Evolutionary conservation across 2,888 invertebrate species (phyloP).

Genomic region (Aphodius granarius): DNA sequence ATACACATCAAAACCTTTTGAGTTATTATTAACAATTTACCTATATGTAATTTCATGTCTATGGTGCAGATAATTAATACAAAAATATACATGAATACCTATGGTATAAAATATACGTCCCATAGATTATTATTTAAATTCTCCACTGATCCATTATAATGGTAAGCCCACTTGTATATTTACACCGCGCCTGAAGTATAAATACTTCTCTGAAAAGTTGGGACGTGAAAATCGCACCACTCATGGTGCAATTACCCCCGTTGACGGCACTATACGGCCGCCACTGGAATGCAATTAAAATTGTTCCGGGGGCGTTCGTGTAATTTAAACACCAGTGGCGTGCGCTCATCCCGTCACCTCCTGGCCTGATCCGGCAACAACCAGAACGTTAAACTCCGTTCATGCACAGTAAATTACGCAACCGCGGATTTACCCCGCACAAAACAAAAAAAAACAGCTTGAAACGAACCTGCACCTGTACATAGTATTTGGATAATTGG

Average conservation of each 20-base stretch:
- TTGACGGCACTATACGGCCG: not conserved
- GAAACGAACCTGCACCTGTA: not conserved
- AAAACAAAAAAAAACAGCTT: not conserved
- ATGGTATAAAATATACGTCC: no score
- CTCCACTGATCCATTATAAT: not conserved
- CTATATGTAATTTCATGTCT: no score
- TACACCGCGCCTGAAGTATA: not conserved
- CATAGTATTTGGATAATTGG: not conserved
- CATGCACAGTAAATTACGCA: not conserved
- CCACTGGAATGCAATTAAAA: conserved; percentile 14
- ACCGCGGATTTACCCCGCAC: not conserved
- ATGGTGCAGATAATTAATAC: no score
- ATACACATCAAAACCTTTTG: no score
- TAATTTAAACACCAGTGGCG: conserved; percentile 9
- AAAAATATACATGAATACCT: no score
- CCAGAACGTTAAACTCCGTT: conserved; percentile 1
- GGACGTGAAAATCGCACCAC: not conserved
- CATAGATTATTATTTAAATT: not conserved
- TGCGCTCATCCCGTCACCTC: conserved; percentile 1
- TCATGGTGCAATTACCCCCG: conserved; percentile 3
- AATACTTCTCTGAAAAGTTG: not conserved
- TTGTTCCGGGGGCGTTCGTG: conserved; percentile 3
- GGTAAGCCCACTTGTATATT: not conserved
- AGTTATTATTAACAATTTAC: no score
- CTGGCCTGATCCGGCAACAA: not conserved